Conservation (phyloP, 2,888 invertebrate genomes). For the Glaucopsyche alexis region DNA sequence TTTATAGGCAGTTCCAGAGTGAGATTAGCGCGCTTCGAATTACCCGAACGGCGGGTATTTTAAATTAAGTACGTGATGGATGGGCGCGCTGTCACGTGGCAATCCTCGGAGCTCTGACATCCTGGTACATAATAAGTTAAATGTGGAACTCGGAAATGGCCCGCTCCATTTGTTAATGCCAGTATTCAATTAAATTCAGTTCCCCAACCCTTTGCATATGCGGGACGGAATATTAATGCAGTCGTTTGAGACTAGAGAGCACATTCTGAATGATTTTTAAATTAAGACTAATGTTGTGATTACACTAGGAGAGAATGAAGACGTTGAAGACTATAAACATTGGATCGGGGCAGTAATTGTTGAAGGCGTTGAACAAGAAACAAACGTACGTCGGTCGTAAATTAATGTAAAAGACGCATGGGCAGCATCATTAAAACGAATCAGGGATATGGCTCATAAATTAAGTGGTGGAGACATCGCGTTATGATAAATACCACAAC, state of each 20-base stretch:
- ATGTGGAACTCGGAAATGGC: conserved; percentile 73
- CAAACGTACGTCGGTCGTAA: conserved; percentile 71
- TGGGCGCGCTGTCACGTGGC: conserved; percentile 71
- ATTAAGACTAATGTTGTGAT: conserved; percentile 14
- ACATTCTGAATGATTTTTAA: conserved; percentile 19
- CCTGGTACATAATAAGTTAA: conserved; percentile 75
- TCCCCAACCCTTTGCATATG: conserved; percentile 68
- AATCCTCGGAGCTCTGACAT: conserved; percentile 62
- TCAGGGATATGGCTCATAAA: conserved; percentile 75
- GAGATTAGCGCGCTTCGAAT: conserved; percentile 27
- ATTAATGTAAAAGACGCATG: conserved; percentile 68
- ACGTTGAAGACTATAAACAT: conserved; percentile 38
- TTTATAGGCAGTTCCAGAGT: background rate
- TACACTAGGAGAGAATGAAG: conserved; percentile 23
- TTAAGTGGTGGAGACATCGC: conserved; percentile 56
- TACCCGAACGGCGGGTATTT: conserved; percentile 67
- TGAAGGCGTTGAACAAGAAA: conserved; percentile 72
- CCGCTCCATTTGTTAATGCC: conserved; percentile 77
- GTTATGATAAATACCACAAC: conserved; percentile 59
- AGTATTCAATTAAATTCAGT: conserved; percentile 77
- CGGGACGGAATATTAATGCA: conserved; percentile 48
- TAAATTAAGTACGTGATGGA: conserved; percentile 78
- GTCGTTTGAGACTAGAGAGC: background rate
- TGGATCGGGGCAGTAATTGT: conserved; percentile 52
- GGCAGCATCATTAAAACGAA: conserved; percentile 67